These are phyloP conservation scores for Drosophila basisetae DNA, from an alignment of 2,888 invertebrate species.

Conservation along the genomic window DNA sequence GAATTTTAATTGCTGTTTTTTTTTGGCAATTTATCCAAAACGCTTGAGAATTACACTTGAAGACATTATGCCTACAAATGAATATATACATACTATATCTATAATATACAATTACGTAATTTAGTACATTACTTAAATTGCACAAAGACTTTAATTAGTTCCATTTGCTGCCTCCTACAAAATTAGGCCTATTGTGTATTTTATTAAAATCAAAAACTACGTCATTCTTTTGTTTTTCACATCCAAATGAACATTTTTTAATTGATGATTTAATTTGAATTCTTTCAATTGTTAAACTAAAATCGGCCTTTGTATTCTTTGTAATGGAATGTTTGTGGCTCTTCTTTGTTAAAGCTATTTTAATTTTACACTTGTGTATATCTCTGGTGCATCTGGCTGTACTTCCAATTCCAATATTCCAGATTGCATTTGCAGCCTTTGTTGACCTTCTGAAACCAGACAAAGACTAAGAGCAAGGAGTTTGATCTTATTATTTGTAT, in stretches of 20 bases:
- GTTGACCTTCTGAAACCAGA: background rate
- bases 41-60: slow-evolving; percentile 54
- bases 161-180: slow-evolving; percentile 32
- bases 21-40: slow-evolving; percentile 29
- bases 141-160: slow-evolving; percentile 46
- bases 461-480: no score
- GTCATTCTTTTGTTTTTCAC: slow-evolving; percentile 14
- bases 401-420: background rate
- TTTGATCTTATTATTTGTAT: background rate
- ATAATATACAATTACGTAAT: slow-evolving; percentile 34
- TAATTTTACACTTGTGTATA: slow-evolving; percentile 7
- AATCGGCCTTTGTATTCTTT: background rate
- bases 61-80: slow-evolving; percentile 1
- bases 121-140: slow-evolving; percentile 38
- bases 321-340: background rate
- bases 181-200: slow-evolving; percentile 9
- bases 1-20: slow-evolving; percentile 2
- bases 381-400: slow-evolving; percentile 6
- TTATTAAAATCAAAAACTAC: slow-evolving; percentile 15
- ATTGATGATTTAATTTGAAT: background rate
- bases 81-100: slow-evolving; percentile 1
- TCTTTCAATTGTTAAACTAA: background rate
- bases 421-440: background rate
- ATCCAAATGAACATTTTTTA: slow-evolving; percentile 6
- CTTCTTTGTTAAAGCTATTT: slow-evolving; percentile 17